These are phyloP conservation scores for Bilobella aurantiaca DNA, from an alignment of 1,140 invertebrate species.

Conservation along the genomic window DNA sequence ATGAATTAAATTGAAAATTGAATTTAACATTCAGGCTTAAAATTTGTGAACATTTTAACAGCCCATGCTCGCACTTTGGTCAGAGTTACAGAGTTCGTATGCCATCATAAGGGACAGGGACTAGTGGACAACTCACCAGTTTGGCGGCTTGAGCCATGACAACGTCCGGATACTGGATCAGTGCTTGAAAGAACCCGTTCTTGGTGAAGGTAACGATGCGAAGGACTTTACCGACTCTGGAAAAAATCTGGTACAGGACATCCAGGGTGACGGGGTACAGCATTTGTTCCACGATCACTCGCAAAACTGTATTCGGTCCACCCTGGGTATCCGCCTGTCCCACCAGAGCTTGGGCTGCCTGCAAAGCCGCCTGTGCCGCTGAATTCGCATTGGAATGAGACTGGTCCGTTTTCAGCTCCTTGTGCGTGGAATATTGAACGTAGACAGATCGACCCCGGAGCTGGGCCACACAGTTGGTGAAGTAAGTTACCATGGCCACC, in stretches of 20 bases:
- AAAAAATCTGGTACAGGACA: conserved; percentile 89
- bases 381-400: conserved; percentile 66
- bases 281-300: conserved; percentile 94
- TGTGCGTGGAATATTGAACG: conserved; percentile 98
- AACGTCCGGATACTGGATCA: conserved; percentile 96
- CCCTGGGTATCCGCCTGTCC: neutral
- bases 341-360: conserved; percentile 56
- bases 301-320: conserved; percentile 87
- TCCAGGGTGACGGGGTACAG: conserved; percentile 96
- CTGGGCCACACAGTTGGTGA: no score
- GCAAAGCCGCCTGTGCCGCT: conserved; percentile 48
- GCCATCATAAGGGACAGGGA: no score
- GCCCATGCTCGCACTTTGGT: no score
- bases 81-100: no score
- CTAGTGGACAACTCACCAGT: no score
- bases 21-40: no score
- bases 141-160: conserved; percentile 92
- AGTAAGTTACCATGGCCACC: no score
- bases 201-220: conserved; percentile 99
- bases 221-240: conserved; percentile 91
- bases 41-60: no score
- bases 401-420: conserved; percentile 94
- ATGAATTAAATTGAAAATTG: no score
- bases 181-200: conserved; percentile 97
- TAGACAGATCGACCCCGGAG: no score